Evolutionary conservation across 1,140 invertebrate species (phyloP), one percentile per base, ranked within the genome.

Genomic region (Trichonephila clavipes): DNA sequence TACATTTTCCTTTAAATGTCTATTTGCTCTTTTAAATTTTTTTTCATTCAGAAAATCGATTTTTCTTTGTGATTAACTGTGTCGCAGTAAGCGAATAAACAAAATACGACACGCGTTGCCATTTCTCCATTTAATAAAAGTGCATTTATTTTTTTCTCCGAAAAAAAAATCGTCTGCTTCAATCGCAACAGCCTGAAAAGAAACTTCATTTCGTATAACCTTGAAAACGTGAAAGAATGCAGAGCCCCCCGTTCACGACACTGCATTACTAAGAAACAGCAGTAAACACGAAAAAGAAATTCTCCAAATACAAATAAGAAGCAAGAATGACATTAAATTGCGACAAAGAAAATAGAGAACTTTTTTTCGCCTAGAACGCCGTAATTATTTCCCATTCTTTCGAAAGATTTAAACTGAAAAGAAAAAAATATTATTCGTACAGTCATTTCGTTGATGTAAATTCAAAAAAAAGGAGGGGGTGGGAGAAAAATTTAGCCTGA

Each of bases 301-400:
- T 62, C 19, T 0, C 61, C 62, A 19, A 64, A 24, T 10, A 28
- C 6, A 28, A 72, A 72, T 14, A 72, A 72, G 2, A 24, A 69
- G 12, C 21, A 69, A 12, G n/a, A 72, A 72, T 28, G 66, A 14
- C 66, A 72, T 72, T 72, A 72, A 28, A 72, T n/a, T 24, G 66
- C 66, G 24, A 72, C 66, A 72, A 72, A 72, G 66, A 72, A 72
- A 72, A 72, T 28, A 12, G 66, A 72, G 12, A 72, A 72, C n/a
- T 24, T 34, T 72, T 72, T 16, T 24, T 72, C 21, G 16, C 21
- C 62, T 19, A 64, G 18, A 64, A 64, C 62, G 62, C 62, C 16
- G 62, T 64, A 64, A 64, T 64, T 64, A 64, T 64, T 64, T 64
- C 62, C 61, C 62, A 64, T 64, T 64, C 62, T 64, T 62, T 0